Base-by-base conservation (phyloP, 2,113 vertebrate species). In the Pelecanus crispus region DNA sequence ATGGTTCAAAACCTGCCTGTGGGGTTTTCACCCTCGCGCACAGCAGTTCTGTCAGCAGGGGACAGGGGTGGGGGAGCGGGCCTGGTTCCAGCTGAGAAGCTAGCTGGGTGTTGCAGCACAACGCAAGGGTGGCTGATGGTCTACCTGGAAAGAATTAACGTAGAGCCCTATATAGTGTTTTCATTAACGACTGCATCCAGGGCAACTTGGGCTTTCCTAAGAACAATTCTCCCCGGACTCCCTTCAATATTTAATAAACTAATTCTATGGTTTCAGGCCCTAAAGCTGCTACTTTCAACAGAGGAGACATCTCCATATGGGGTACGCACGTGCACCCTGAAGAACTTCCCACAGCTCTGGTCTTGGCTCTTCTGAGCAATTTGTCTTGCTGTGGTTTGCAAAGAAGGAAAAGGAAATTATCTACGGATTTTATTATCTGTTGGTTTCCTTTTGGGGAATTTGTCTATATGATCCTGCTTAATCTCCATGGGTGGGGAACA, bases 311-410 rank as follows among this genome's bases (percentile, higher is more conserved):
- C 52, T 85, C 47, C 52, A 5, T 34, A 28, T 13, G 32, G 26
- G 40, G 42, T 32, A 58, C 0, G 0, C 32, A 56, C 0, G 0
- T 22, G 13, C 29, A 63, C 16, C 22, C n/a, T 32, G 52, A 59
- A 83, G 68, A 81, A 32, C 42, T 79, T 70, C 86, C 53, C 61
- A 59, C n/a, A 91, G 50, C 50, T 91, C 72, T 47, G 24, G 16
- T 84, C 65, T 71, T 74, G 42, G 26, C 65, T 55, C 32, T 62
- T 78, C 50, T 34, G 72, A 78, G 88, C 2, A 1, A 78, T 80
- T 81, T 73, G 22, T 86, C 80, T 86, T 59, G 53, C 63, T 73
- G 82, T 49, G 55, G 17, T 86, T 88, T 70, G 32, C 80, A 63
- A 88, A 91, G 63, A 91, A 49, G 78, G 47, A 73, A 88, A 80